Conservation (phyloP, 2,113 vertebrate genomes). For the Cacatua alba region DNA sequence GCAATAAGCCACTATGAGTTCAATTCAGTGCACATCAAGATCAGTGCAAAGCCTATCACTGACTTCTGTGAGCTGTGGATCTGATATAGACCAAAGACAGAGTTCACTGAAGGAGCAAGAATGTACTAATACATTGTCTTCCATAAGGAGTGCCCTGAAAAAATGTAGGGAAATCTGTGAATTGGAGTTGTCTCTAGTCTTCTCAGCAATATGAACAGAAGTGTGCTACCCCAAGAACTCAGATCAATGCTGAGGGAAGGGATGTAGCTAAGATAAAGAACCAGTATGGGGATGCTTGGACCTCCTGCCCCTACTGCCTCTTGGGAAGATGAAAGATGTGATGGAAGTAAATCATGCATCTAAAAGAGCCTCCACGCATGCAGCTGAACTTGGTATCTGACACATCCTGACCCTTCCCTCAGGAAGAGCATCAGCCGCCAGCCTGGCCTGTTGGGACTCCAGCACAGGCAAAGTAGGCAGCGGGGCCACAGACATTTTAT, state of each 20-base stretch:
- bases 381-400: not conserved
- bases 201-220: not conserved
- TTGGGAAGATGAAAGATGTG: not conserved
- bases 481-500: not conserved
- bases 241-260: not conserved
- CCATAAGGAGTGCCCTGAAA: not conserved
- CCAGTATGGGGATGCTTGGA: not conserved
- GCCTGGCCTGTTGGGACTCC: not conserved
- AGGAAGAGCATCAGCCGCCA: conserved; percentile 25
- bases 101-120: not conserved
- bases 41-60: not conserved
- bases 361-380: conserved; percentile 30
- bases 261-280: not conserved
- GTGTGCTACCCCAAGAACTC: not conserved
- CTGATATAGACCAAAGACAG: not conserved
- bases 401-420: conserved; percentile 17
- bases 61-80: not conserved
- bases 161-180: not conserved
- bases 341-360: conserved; percentile 8
- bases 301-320: not conserved
- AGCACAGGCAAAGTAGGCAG: not conserved
- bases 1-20: not conserved
- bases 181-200: not conserved
- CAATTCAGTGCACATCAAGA: not conserved
- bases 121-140: not conserved